These are phyloP conservation scores for Athene cunicularia DNA, from an alignment of 2,113 vertebrate genomes.

Conservation along the genomic window DNA sequence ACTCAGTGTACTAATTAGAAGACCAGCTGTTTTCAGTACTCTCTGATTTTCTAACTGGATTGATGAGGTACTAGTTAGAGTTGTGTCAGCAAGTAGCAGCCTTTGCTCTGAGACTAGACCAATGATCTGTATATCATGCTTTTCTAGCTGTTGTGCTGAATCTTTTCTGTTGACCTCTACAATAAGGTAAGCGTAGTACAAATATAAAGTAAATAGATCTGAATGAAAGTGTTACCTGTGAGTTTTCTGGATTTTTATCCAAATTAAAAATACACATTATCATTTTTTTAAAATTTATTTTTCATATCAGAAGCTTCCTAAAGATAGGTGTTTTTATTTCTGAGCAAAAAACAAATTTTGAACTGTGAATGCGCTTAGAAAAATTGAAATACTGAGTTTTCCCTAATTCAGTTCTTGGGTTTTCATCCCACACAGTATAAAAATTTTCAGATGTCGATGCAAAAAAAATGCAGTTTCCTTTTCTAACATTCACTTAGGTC, in stretches of 20 bases:
- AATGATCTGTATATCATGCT: neutral
- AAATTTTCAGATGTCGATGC: neutral
- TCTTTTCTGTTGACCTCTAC: neutral
- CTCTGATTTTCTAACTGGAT: conserved; percentile 8
- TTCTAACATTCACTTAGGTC: neutral
- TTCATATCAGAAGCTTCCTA: neutral
- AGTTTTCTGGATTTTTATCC: neutral
- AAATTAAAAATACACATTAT: neutral
- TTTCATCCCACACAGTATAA: neutral
- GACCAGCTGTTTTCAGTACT: neutral
- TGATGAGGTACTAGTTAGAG: neutral
- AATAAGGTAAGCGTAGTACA: neutral
- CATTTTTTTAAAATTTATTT: neutral
- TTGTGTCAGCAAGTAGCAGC: neutral
- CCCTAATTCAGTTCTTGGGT: neutral
- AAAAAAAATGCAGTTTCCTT: neutral
- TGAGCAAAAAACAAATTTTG: neutral
- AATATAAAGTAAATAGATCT: neutral
- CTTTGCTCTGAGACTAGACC: neutral
- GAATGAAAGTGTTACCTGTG: neutral
- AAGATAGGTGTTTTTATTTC: neutral
- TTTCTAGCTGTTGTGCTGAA: neutral
- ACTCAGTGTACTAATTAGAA: neutral
- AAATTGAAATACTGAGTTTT: neutral
- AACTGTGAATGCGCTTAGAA: neutral